These are phyloP conservation scores for Pandion haliaetus DNA, from an alignment of 2,113 vertebrate genomes.

Conservation along the genomic window DNA sequence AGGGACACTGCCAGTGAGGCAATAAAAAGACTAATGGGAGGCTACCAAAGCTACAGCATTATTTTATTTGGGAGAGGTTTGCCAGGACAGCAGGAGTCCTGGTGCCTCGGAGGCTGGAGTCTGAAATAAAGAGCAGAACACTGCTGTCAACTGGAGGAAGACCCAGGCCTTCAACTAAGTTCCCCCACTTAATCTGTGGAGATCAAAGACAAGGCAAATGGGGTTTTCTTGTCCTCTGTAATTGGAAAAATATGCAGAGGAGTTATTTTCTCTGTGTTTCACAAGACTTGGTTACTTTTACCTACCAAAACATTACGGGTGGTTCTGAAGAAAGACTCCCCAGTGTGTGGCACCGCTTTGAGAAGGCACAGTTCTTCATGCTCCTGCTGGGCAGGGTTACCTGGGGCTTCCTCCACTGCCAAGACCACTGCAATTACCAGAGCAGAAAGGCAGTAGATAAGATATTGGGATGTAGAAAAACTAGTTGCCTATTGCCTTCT, in stretches of 20 bases:
- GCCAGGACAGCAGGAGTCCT: not conserved
- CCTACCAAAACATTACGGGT: not conserved
- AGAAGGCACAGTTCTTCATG: not conserved
- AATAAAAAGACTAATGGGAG: not conserved
- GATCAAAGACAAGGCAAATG: not conserved
- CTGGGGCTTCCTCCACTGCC: not conserved
- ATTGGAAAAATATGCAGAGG: not conserved
- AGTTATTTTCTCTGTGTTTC: not conserved
- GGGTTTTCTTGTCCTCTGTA: not conserved
- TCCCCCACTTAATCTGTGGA: not conserved
- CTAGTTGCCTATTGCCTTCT: not conserved
- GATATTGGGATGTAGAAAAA: not conserved
- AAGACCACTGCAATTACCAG: not conserved
- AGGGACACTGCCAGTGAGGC: not conserved
- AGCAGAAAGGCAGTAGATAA: not conserved
- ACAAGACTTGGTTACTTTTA: not conserved
- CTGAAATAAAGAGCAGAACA: not conserved
- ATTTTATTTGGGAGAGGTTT: not conserved
- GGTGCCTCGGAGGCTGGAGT: not conserved
- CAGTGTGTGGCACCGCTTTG: fast-evolving
- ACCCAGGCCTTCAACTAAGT: not conserved
- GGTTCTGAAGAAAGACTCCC: not conserved
- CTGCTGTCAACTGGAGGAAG: not conserved
- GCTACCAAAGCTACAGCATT: not conserved
- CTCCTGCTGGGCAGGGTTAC: not conserved